Evolutionary conservation across 2,888 invertebrate genomes (phyloP), one percentile per base, ranked within the genome.

Genomic region (Agriopis leucophaearia): DNA sequence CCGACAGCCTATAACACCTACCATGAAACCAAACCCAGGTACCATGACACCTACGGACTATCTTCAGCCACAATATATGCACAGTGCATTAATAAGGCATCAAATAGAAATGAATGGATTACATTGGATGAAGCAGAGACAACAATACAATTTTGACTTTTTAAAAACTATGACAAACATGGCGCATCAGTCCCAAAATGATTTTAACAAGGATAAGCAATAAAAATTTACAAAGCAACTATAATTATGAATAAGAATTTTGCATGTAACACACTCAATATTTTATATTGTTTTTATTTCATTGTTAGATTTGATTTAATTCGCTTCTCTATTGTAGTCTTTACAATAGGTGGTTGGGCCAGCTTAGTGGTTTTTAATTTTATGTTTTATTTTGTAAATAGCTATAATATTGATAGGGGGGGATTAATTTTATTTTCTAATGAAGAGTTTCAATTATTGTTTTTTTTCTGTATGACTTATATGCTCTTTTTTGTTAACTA

Each of bases 141-240:
- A 90, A 66, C 90, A 90, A 68, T 86, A 87, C 79, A 91, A 92
- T 73, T 80, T 92, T 79, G 91, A 92, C 72, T 77, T 93, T 63
- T 83, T 89, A 69, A 93, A 93, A 78, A 92, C 86, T 73, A 90
- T 92, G 84, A 81, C 92, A 12, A 90, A 85, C 75, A 88, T 91
- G 79, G 82, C 86, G 35, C 91, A 92, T 64, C 89, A 88, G 75
- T 73, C 81, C 15, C 90, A 90, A 78, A 90, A 86, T 77, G 91
- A 92, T 76, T 91, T 88, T 76, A 90, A 85, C 74, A 90, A 91
- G 78, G 92, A 92, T 61, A 91, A 92, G 75, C 86, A 88, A 75
- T 85, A 76, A 45, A 55, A 51, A 13, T 51, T 35, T 48, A 51
- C 60, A 56, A 52, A 60, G 40, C 57, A 66, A 36, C 36, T 47